Conservation (phyloP, 2,888 invertebrate genomes). For the Pseudoips prasinana region DNA sequence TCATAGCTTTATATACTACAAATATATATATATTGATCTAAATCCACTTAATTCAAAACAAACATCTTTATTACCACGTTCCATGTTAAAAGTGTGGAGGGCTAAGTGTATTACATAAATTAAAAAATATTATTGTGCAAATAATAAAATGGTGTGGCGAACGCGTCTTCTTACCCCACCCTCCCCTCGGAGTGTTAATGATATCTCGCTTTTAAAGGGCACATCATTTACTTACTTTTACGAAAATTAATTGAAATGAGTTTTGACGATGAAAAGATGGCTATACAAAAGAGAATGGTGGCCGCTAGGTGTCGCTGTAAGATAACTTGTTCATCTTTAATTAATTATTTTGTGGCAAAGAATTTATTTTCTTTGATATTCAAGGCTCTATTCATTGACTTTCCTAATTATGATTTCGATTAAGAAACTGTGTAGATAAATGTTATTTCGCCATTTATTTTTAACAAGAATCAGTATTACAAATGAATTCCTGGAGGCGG, state of each 20-base stretch:
- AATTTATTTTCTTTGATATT: slow-evolving; percentile 72
- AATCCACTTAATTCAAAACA: no score
- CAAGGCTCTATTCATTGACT: slow-evolving; percentile 53
- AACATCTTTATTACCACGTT: no score
- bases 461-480: slow-evolving; percentile 16
- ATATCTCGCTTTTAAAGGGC: slow-evolving; percentile 79
- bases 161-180: slow-evolving; percentile 6
- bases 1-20: no score
- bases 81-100: no score
- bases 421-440: slow-evolving; percentile 50
- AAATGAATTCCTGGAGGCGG: slow-evolving; percentile 11
- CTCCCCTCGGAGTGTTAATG: slow-evolving; percentile 68
- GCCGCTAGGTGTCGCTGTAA: slow-evolving; percentile 77
- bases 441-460: slow-evolving; percentile 26
- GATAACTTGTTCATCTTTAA: slow-evolving; percentile 79
- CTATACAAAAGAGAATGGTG: slow-evolving; percentile 70
- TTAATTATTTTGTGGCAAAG: slow-evolving; percentile 76
- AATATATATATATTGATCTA: no score
- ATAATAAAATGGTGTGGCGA: no score
- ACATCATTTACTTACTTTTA: slow-evolving; percentile 80
- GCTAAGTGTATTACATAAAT: no score
- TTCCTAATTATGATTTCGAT: slow-evolving; percentile 59
- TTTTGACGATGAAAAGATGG: slow-evolving; percentile 79
- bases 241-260: slow-evolving; percentile 82
- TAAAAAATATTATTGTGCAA: no score